Evolutionary conservation across 2,113 vertebrate genomes (phyloP).

Genomic region (Hystrix brachyura): DNA sequence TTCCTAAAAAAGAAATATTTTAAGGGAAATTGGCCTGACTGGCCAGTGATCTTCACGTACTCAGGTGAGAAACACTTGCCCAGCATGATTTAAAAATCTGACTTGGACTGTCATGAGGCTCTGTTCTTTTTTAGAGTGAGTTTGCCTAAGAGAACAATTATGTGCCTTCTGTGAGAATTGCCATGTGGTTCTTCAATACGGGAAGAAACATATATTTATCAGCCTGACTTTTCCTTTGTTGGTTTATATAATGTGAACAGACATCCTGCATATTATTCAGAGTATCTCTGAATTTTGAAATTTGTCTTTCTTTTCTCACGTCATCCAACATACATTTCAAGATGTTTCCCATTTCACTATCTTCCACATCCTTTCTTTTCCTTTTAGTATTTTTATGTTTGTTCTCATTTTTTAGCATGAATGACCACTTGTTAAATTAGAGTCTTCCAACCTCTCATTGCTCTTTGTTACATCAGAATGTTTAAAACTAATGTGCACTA

Average conservation of each 20-base stretch:
- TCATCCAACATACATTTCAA: not conserved
- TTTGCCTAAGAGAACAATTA: not conserved
- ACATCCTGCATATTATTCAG: not conserved
- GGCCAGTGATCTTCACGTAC: not conserved
- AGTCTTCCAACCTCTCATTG: not conserved
- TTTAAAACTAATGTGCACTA: not conserved
- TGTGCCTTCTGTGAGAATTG: not conserved
- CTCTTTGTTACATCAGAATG: not conserved
- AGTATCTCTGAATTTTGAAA: not conserved
- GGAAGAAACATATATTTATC: not conserved
- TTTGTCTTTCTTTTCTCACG: not conserved
- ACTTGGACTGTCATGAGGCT: not conserved
- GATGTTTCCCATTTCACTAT: not conserved
- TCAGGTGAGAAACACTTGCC: fast-evolving
- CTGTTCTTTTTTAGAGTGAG: not conserved
- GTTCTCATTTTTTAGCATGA: not conserved
- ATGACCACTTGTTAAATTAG: not conserved
- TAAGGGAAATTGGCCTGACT: too few species aligned
- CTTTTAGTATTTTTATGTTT: not conserved
- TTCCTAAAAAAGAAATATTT: not conserved
- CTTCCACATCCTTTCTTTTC: not conserved
- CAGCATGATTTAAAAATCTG: not conserved
- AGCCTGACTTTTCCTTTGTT: not conserved
- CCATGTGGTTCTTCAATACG: not conserved
- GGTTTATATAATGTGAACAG: not conserved